Base-by-base conservation (phyloP, 2,113 vertebrate genomes). In the Heterotilapia buettikoferi region DNA sequence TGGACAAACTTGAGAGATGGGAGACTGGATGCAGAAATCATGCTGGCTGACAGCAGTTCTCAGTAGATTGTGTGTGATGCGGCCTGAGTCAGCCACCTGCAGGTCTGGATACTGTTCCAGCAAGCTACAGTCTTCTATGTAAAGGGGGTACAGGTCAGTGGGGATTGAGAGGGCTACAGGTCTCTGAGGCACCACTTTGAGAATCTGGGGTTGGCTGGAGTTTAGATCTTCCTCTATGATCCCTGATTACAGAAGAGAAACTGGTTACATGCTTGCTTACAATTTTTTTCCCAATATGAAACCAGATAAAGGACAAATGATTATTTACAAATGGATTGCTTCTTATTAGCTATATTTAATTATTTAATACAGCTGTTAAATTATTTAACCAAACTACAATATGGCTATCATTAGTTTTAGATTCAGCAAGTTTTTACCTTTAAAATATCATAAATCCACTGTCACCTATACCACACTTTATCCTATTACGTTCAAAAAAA, bases 71-170 rank as follows among this genome's bases (percentile, higher is more conserved):
- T 59, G 14, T 7, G 93, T 38, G 78, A 93, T 87, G 78, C 76
- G 59, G 33, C 84, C 94, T 5, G 91, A 85, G 68, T 93, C 90
- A 6, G 79, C 91, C 89, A 95, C 93, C 84, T 94, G 94, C 14
- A 96, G 87, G 86, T 96, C 95, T 45, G 97, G 97, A 5, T 99
- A 98, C 83, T 97, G 93, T 4, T 97, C 93, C 85, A 97, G 96
- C 71, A 98, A 96, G 90, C 97, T 98, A 38, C 94, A 94, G 86
- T 90, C 92, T 0, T 96, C 96, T 84, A 96, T 95, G 63, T 52
- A 86, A 16, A 88, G 96, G 56, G 97, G 85, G 86, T 97, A 95
- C 76, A 92, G 2, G 16, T 89, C 9, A 0, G 6, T 19, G 16
- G 96, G 96, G 90, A 98, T 96, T 1, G 13, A 59, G 6, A 97